phyloP scores from a whole-genome alignment of 2,113 vertebrate species.

The Cheilinus undulatus region DNA sequence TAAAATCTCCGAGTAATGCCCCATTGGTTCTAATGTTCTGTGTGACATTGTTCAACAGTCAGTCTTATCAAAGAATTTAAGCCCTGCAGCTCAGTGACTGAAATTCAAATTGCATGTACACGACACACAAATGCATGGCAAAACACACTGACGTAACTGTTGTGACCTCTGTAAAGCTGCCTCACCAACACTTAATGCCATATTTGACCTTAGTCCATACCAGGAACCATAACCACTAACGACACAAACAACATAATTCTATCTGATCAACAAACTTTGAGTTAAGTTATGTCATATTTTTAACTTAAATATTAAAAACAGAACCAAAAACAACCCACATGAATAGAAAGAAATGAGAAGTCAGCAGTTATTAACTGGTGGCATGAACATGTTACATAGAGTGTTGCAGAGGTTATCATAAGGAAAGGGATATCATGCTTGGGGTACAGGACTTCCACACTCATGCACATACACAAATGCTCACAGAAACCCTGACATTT shows the following conservation, averaged over 20 bases:
- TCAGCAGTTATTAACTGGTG: neutral
- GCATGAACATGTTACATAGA: neutral
- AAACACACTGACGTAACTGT: neutral
- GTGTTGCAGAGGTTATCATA: neutral
- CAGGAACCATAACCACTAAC: neutral
- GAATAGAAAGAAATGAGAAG: neutral
- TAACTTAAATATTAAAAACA: neutral
- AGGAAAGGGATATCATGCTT: constrained; percentile 17
- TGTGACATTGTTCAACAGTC: constrained; percentile 56
- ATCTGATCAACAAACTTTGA: neutral
- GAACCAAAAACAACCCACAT: too few relatives aligned
- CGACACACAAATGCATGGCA: constrained; percentile 8
- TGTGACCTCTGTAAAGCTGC: constrained; percentile 15
- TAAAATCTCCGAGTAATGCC: constrained; percentile 9
- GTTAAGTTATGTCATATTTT: neutral
- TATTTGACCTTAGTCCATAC: neutral
- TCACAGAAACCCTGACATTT: neutral
- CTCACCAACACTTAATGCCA: constrained; percentile 1
- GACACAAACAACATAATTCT: neutral
- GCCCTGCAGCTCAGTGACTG: constrained; percentile 26
- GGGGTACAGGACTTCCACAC: neutral
- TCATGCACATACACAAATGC: neutral
- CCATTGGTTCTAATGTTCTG: constrained; percentile 31
- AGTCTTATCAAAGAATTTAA: constrained; percentile 24
- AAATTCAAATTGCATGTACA: constrained; percentile 23